These are phyloP conservation scores for Onthophagus taurus DNA, from an alignment of 1,140 invertebrate genomes.

Conservation along the genomic window DNA sequence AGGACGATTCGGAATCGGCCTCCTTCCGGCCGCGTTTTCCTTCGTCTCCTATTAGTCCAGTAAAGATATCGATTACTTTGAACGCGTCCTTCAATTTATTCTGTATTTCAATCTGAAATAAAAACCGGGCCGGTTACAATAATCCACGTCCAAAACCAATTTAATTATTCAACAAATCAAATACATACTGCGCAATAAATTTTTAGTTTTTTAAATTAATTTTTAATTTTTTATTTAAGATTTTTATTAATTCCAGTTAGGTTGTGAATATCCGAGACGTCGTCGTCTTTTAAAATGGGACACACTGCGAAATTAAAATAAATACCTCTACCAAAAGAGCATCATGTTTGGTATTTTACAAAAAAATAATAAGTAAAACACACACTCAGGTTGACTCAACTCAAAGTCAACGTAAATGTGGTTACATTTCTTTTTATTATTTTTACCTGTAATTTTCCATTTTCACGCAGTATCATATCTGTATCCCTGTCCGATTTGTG, in stretches of 20 bases:
- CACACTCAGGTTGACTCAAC: constrained; percentile 10
- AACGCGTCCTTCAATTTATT: constrained; percentile 72
- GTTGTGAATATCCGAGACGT: too few relatives aligned
- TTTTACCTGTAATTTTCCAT: constrained; percentile 68
- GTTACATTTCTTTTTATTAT: constrained; percentile 2
- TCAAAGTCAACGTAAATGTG: constrained; percentile 10
- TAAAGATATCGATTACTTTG: constrained; percentile 76
- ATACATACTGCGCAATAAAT: constrained; percentile 22
- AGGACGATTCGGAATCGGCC: constrained; percentile 15
- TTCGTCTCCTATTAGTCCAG: constrained; percentile 59
- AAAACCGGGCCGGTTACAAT: constrained; percentile 11
- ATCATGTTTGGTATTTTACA: constrained; percentile 6
- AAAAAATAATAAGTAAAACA: constrained; percentile 1
- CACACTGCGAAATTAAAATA: constrained; percentile 27
- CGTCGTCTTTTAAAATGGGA: too few relatives aligned
- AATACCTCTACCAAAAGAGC: constrained; percentile 24
- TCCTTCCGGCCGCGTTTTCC: not conserved
- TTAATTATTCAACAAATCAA: too few relatives aligned
- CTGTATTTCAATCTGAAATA: constrained; percentile 64
- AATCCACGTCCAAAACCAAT: constrained; percentile 6
- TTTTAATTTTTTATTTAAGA: constrained; percentile 15
- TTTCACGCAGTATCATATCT: constrained; percentile 60
- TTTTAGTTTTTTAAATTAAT: constrained; percentile 21
- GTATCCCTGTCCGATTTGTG: constrained; percentile 44
- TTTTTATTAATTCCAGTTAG: constrained; percentile 12